Evolutionary conservation across 2,888 invertebrate genomes (phyloP).

Genomic region (Stenodema calcarata): DNA sequence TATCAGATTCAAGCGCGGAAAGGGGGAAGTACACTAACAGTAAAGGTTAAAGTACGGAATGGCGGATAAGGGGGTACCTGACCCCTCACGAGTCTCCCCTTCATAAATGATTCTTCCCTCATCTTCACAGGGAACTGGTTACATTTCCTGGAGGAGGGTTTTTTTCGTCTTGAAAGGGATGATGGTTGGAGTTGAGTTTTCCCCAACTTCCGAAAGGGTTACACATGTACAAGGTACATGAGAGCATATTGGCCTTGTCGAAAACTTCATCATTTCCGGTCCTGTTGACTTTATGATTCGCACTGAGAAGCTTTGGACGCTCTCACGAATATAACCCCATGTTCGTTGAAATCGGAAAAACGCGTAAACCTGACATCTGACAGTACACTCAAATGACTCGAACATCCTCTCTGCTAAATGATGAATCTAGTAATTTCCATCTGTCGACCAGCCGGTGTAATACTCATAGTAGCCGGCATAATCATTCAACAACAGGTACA

Average conservation of each 20-base stretch:
- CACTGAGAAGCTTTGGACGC: no score
- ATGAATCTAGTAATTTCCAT: no score
- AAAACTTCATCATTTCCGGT: background rate
- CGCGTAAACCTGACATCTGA: no score
- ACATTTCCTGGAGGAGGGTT: slow-evolving; percentile 4
- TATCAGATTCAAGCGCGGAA: slow-evolving; percentile 35
- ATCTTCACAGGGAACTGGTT: background rate
- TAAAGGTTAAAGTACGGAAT: background rate
- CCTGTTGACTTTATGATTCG: background rate
- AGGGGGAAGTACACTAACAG: slow-evolving; percentile 9
- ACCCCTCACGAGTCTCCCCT: background rate
- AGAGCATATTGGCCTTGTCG: background rate
- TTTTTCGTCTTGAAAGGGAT: background rate
- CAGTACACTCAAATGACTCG: no score
- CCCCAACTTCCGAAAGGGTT: background rate
- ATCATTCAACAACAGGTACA: no score
- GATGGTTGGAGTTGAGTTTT: background rate
- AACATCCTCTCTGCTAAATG: no score
- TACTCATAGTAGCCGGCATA: no score
- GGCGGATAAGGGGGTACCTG: background rate
- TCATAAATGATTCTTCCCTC: slow-evolving; percentile 41
- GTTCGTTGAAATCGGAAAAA: no score
- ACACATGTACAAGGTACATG: background rate
- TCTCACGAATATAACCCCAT: no score
- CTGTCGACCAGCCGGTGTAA: no score